phyloP scores from a whole-genome alignment of 2,888 invertebrate species.

The Chesias legatella region DNA sequence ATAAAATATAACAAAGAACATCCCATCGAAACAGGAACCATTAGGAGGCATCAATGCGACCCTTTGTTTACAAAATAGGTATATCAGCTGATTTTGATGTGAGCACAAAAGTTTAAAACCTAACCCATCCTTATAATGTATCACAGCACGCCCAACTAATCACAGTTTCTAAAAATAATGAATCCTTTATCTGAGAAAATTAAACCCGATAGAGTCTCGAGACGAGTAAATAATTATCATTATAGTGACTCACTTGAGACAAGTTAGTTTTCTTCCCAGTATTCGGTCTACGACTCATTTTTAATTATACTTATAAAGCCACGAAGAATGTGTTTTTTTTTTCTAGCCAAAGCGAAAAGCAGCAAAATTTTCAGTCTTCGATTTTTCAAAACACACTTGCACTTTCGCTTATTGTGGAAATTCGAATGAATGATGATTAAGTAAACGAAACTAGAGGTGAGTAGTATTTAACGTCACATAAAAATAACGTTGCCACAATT shows the following conservation, averaged over 20 bases:
- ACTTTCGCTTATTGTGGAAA: no score
- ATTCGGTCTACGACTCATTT: constrained; percentile 59
- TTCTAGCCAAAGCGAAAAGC: no score
- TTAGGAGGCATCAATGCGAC: constrained; percentile 9
- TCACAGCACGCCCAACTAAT: constrained; percentile 12
- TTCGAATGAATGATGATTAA: no score
- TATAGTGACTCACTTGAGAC: constrained; percentile 76
- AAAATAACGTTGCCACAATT: no score
- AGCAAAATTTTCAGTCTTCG: no score
- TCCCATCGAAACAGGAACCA: neutral
- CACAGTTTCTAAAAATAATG: constrained; percentile 33
- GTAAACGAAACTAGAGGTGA: no score
- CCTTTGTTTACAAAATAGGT: constrained; percentile 43
- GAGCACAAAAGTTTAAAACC: constrained; percentile 1
- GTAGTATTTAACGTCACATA: no score
- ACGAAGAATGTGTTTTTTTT: neutral
- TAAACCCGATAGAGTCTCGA: constrained; percentile 34
- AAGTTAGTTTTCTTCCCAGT: constrained; percentile 62
- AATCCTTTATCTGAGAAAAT: constrained; percentile 13
- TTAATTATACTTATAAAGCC: constrained; percentile 5
- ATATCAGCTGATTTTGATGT: constrained; percentile 39
- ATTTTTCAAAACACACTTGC: no score
- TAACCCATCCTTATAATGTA: constrained; percentile 10
- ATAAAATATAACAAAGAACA: neutral
- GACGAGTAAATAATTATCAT: constrained; percentile 44